Evolutionary conservation across 53 echinoderm and acorn worm genomes (phyloP).

Genomic region (Antedon mediterranea): DNA sequence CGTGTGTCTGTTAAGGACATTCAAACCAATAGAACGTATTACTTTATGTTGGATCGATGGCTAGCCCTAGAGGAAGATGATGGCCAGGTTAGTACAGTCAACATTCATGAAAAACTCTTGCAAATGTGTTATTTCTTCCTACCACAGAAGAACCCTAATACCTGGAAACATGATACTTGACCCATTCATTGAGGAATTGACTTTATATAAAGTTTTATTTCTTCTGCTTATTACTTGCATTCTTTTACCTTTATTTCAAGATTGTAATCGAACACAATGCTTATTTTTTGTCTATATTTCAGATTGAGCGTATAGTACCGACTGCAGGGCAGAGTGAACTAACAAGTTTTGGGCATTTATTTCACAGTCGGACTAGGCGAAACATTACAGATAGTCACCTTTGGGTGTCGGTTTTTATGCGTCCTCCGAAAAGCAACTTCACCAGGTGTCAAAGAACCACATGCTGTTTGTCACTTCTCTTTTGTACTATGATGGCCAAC

Average conservation of each 20-base stretch:
- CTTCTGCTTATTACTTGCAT: too few relatives aligned
- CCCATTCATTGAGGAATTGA: too few relatives aligned
- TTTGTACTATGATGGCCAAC: conserved; percentile 57
- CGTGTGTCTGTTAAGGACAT: conserved; percentile 55
- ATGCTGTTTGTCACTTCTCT: conserved; percentile 48
- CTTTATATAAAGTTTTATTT: too few relatives aligned
- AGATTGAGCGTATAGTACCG: conserved; percentile 56
- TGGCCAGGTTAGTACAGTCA: conserved; percentile 52
- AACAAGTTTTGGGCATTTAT: conserved; percentile 47
- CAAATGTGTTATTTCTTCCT: too few relatives aligned
- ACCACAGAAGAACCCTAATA: too few relatives aligned
- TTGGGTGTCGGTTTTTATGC: conserved; percentile 56
- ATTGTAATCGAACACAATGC: neutral
- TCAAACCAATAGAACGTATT: conserved; percentile 47
- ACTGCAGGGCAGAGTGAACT: conserved; percentile 43
- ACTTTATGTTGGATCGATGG: conserved; percentile 75
- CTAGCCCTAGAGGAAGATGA: conserved; percentile 90
- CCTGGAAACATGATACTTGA: too few relatives aligned
- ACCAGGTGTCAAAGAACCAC: conserved; percentile 38
- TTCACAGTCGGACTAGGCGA: conserved; percentile 54
- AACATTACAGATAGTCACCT: conserved; percentile 57
- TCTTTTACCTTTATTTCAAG: too few relatives aligned
- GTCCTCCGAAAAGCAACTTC: conserved; percentile 43
- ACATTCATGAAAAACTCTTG: too few relatives aligned
- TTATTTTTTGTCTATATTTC: neutral